phyloP scores from a whole-genome alignment of 2,113 vertebrate species.

The Polypterus bichir region DNA sequence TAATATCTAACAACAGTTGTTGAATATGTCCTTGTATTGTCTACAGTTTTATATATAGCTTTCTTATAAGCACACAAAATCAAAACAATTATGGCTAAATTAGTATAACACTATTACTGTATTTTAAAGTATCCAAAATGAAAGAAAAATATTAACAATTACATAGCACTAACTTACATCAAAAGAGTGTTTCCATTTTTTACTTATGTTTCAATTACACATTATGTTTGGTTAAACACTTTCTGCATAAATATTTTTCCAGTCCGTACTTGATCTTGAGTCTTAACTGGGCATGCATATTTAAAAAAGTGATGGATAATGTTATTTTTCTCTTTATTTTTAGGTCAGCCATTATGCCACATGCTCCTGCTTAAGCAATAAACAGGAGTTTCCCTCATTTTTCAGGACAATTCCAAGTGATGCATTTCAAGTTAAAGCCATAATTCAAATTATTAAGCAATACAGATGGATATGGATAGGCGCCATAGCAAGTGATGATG shows the following conservation, averaged over 20 bases:
- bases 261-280: not conserved
- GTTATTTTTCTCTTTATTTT: not conserved
- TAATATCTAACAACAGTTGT: too few species aligned
- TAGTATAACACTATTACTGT: too few species aligned
- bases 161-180: too few species aligned
- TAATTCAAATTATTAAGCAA: not conserved
- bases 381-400: constrained; percentile 4
- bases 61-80: too few species aligned
- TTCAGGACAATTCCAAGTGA: constrained; percentile 7
- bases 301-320: too few species aligned
- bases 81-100: too few species aligned
- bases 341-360: constrained; percentile 6
- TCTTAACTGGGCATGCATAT: too few species aligned
- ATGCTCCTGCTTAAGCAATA: constrained; percentile 8
- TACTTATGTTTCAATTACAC: not conserved
- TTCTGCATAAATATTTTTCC: not conserved
- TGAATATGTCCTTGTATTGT: too few species aligned
- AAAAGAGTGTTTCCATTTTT: not conserved
- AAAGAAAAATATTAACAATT: too few species aligned
- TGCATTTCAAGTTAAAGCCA: not conserved
- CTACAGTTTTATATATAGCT: too few species aligned
- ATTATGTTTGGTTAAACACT: not conserved
- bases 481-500: constrained; percentile 4
- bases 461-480: constrained; percentile 5
- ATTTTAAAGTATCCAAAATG: too few species aligned